Evolutionary conservation across 2,113 vertebrate genomes (phyloP).

Genomic region (Gorsachius goisagi): DNA sequence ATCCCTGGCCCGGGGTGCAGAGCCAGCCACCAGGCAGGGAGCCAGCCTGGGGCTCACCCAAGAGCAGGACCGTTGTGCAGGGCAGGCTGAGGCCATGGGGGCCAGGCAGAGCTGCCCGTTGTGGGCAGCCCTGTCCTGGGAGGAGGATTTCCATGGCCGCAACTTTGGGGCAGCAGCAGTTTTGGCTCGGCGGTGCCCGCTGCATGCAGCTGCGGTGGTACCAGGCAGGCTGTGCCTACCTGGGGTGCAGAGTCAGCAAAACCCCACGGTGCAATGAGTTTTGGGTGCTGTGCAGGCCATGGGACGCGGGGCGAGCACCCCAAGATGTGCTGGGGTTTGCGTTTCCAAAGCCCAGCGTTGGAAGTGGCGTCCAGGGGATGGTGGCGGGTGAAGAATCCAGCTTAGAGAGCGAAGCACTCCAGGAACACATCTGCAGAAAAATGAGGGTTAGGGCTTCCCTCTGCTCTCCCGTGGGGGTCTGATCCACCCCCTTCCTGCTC

Average conservation of each 20-base stretch:
- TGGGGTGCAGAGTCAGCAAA: not conserved
- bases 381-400: not conserved
- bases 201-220: not conserved
- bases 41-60: not conserved
- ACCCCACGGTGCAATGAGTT: fast-evolving
- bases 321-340: fast-evolving
- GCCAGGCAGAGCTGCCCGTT: not conserved
- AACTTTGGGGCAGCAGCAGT: not conserved
- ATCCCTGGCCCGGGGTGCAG: not conserved
- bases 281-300: fast-evolving
- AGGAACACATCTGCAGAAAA: not conserved
- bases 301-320: fast-evolving
- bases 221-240: not conserved
- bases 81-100: not conserved
- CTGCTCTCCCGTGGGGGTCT: not conserved
- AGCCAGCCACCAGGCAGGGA: not conserved
- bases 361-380: not conserved
- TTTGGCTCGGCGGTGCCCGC: not conserved
- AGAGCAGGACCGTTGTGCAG: fast-evolving
- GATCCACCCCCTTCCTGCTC: not conserved
- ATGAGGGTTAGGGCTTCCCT: not conserved
- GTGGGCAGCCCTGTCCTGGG: not conserved
- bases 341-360: fast-evolving
- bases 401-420: not conserved
- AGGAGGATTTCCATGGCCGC: not conserved